Percentiles rank a stretch among this genome's conserved stretches.
These are phyloP conservation scores for Tarsius wallacei DNA, from an alignment of 2,797 vertebrate genomes.

Conservation along the genomic window DNA sequence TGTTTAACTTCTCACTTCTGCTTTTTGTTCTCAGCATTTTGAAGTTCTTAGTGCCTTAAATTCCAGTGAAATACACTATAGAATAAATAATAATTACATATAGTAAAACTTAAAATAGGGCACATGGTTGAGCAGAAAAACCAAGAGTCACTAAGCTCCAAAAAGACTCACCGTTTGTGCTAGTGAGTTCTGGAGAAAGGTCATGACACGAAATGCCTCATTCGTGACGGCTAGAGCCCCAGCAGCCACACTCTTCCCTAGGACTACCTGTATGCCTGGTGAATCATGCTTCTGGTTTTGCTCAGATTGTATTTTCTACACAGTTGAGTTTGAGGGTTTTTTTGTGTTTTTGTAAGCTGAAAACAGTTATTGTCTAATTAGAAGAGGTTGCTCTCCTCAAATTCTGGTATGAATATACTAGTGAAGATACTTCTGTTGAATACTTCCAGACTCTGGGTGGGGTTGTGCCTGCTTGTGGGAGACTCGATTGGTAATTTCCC, in stretches of 20 bases:
- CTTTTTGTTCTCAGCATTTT: slow-evolving; percentile 7
- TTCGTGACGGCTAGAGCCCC: no score
- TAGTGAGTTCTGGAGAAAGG: background rate
- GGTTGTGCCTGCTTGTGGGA: background rate
- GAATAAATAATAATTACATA: background rate
- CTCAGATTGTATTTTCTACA: background rate
- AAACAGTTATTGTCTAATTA: background rate
- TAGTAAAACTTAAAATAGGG: background rate
- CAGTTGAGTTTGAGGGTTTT: background rate
- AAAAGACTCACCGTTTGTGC: background rate
- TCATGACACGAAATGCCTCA: fast-evolving
- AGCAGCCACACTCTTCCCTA: background rate
- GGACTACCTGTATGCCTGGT: background rate
- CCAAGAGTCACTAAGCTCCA: no score
- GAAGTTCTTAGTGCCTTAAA: slow-evolving; percentile 32
- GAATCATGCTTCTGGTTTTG: background rate
- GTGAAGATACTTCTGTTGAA: background rate
- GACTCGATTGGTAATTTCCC: background rate
- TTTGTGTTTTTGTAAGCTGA: background rate
- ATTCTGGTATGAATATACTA: background rate
- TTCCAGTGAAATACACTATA: slow-evolving; percentile 1
- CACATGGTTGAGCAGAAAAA: background rate
- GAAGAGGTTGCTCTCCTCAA: background rate
- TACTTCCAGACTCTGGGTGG: no score
- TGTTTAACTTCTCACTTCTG: slow-evolving; percentile 41